Conservation (phyloP, 1,140 invertebrate genomes). For the Drosophila parabipectinata region DNA sequence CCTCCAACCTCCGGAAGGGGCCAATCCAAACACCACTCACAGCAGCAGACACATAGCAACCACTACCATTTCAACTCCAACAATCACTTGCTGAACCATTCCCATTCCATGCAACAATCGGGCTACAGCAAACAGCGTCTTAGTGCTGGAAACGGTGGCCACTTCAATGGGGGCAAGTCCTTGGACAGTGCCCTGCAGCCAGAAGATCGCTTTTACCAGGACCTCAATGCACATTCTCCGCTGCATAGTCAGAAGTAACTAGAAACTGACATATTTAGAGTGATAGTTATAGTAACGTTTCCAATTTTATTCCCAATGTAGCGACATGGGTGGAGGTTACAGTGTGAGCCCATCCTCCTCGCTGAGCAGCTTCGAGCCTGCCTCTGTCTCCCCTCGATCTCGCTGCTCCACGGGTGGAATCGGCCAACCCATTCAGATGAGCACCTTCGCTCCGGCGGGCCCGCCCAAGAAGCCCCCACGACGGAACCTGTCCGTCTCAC, state of each 20-base stretch:
- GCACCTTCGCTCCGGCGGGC: slow-evolving; percentile 86
- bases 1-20: slow-evolving; percentile 33
- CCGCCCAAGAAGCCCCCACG: slow-evolving; percentile 95
- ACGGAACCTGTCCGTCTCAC: slow-evolving; percentile 92
- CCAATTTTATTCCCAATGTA: slow-evolving; percentile 2
- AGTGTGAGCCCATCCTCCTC: slow-evolving; percentile 81
- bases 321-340: slow-evolving; percentile 68
- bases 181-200: slow-evolving; percentile 75
- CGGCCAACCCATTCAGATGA: slow-evolving; percentile 63
- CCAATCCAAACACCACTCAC: slow-evolving; percentile 35
- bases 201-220: slow-evolving; percentile 75
- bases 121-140: slow-evolving; percentile 74
- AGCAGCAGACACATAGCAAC: slow-evolving; percentile 63
- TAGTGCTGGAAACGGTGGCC: slow-evolving; percentile 62
- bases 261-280: background rate
- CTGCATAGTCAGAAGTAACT: slow-evolving; percentile 74
- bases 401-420: slow-evolving; percentile 75
- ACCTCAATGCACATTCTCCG: slow-evolving; percentile 70
- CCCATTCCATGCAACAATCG: slow-evolving; percentile 78
- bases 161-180: slow-evolving; percentile 76
- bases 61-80: slow-evolving; percentile 82
- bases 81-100: slow-evolving; percentile 79
- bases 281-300: background rate
- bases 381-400: slow-evolving; percentile 78
- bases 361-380: slow-evolving; percentile 84